phyloP scores from a whole-genome alignment of 1,140 invertebrate species.

The Eupeodes corollae region DNA sequence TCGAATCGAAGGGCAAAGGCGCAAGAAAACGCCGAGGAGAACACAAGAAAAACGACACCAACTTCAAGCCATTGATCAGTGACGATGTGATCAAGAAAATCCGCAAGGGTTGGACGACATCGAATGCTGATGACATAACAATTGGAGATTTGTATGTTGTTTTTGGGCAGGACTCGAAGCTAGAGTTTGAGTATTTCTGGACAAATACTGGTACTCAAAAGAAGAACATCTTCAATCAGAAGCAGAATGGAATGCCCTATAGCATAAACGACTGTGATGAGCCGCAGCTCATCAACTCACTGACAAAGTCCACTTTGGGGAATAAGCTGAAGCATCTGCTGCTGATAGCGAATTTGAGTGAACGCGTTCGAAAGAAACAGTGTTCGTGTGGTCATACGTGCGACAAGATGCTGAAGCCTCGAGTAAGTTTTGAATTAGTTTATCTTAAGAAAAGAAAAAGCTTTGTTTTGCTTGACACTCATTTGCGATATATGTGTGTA shows the following conservation, averaged over 20 bases:
- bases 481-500: neutral
- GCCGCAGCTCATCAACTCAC: conserved; percentile 23
- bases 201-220: conserved; percentile 31
- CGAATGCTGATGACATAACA: conserved; percentile 63
- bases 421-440: conserved; percentile 18
- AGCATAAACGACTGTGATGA: conserved; percentile 32
- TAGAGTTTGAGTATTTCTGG: conserved; percentile 78
- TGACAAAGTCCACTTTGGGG: conserved; percentile 22
- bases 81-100: conserved; percentile 45
- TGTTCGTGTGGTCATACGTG: conserved; percentile 33
- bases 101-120: conserved; percentile 63
- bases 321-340: conserved; percentile 35
- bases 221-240: conserved; percentile 12
- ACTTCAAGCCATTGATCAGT: conserved; percentile 29
- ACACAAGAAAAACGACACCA: conserved; percentile 9
- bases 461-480: too few species aligned
- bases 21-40: neutral
- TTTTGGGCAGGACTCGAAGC: conserved; percentile 67
- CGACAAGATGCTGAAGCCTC: conserved; percentile 19
- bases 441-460: neutral
- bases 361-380: conserved; percentile 28
- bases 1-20: neutral
- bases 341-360: conserved; percentile 31
- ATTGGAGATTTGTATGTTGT: conserved; percentile 85
- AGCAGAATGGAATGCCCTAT: conserved; percentile 17